phyloP scores from a whole-genome alignment of 2,113 vertebrate species.

The Hemibagrus wyckioides region DNA sequence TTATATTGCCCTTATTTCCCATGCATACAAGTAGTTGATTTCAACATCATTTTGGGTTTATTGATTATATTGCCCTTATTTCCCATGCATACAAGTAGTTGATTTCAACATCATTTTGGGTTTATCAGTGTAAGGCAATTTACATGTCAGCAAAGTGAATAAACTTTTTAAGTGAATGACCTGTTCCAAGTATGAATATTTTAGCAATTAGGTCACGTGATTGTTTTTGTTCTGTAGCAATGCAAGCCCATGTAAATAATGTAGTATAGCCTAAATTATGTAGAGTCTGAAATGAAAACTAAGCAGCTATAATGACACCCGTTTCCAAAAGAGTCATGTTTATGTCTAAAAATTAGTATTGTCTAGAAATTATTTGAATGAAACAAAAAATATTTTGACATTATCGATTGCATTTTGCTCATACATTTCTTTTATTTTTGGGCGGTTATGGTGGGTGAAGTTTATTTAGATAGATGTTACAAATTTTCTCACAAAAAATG shows the following conservation, averaged over 20 bases:
- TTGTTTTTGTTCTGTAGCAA: background rate
- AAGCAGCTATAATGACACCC: background rate
- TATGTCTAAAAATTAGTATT: background rate
- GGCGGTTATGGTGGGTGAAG: background rate
- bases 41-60: constrained; percentile 1
- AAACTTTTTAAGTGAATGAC: background rate
- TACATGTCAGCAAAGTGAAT: background rate
- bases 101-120: background rate
- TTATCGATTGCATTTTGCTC: too few species aligned
- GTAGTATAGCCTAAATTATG: background rate
- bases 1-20: background rate
- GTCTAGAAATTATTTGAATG: background rate
- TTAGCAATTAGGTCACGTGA: background rate
- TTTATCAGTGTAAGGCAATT: background rate
- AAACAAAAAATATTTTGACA: background rate
- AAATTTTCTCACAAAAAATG: background rate
- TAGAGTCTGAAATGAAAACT: background rate
- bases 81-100: background rate
- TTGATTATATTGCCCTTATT: background rate
- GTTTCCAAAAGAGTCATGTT: background rate
- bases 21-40: background rate
- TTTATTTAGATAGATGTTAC: background rate
- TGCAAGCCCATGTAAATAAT: background rate
- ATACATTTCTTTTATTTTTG: background rate
- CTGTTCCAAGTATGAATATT: background rate